phyloP scores from a whole-genome alignment of 2,888 invertebrate genomes.

The Dryococelus australis region DNA sequence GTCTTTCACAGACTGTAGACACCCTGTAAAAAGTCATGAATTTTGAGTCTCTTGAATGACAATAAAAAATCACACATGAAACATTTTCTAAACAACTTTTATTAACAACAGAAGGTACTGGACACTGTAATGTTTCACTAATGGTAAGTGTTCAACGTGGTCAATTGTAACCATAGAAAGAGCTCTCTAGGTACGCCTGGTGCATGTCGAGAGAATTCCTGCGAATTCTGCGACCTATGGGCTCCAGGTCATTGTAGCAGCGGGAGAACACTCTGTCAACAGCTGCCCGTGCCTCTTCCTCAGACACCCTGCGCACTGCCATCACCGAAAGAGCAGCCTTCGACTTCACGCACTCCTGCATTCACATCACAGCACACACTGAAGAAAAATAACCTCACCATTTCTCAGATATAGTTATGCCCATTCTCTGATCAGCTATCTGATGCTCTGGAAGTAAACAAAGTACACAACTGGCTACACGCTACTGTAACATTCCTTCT shows the following conservation, averaged over 20 bases:
- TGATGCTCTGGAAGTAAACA: no score
- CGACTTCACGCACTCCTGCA: slow-evolving; percentile 84
- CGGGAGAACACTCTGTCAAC: slow-evolving; percentile 89
- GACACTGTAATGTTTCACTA: no score
- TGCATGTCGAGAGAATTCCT: slow-evolving; percentile 79
- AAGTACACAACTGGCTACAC: no score
- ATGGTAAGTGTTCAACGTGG: neutral
- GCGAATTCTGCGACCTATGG: slow-evolving; percentile 80
- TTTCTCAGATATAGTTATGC: no score
- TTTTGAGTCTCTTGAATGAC: no score
- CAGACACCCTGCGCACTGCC: slow-evolving; percentile 77
- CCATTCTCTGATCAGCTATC: no score
- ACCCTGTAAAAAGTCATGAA: no score
- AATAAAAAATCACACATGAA: no score
- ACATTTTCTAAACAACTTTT: no score
- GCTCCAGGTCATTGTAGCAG: slow-evolving; percentile 93
- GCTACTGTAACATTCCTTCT: no score
- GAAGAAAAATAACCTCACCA: slow-evolving; percentile 49
- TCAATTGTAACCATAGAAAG: slow-evolving; percentile 77
- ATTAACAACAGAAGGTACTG: no score
- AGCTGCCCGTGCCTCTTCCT: slow-evolving; percentile 74
- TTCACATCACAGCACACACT: neutral
- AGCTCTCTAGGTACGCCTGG: slow-evolving; percentile 77
- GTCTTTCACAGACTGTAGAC: no score
- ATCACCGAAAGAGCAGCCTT: slow-evolving; percentile 86